Percentiles rank a stretch among this genome's conserved stretches.
Evolutionary conservation across 2,888 invertebrate species (phyloP).

Genomic region (Pecten maximus): DNA sequence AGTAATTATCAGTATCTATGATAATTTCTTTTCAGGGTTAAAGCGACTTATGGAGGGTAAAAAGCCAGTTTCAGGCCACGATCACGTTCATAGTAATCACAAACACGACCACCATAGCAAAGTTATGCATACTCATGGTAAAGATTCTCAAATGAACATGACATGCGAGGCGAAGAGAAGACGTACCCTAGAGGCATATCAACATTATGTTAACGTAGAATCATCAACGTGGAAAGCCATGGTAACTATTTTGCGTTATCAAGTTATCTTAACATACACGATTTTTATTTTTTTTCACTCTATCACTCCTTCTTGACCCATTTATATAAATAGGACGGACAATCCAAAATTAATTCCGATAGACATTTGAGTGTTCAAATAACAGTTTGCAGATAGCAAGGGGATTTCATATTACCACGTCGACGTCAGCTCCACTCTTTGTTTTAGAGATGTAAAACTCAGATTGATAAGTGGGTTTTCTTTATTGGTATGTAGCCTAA

Average conservation of each 20-base stretch:
- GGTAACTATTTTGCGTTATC: background rate
- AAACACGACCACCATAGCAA: background rate
- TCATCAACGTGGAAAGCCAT: background rate
- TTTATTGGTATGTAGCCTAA: too few species aligned
- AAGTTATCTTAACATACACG: too few species aligned
- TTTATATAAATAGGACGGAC: too few species aligned
- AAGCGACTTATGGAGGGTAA: background rate
- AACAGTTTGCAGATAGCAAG: too few species aligned
- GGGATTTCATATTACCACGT: too few species aligned
- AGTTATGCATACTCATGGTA: background rate
- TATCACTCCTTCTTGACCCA: too few species aligned
- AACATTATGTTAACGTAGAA: background rate
- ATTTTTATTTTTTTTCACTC: too few species aligned
- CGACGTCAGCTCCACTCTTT: too few species aligned
- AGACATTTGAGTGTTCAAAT: too few species aligned
- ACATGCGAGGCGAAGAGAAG: background rate
- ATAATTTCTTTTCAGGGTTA: background rate
- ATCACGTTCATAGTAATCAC: background rate
- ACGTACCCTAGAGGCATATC: background rate
- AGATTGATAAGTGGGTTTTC: too few species aligned
- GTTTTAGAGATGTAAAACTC: too few species aligned
- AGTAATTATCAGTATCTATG: background rate
- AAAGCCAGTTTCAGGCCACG: background rate
- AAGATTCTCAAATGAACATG: background rate
- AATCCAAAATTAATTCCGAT: too few species aligned